Base-by-base conservation (phyloP, 2,888 invertebrate genomes). In the Drosophila affinis region DNA sequence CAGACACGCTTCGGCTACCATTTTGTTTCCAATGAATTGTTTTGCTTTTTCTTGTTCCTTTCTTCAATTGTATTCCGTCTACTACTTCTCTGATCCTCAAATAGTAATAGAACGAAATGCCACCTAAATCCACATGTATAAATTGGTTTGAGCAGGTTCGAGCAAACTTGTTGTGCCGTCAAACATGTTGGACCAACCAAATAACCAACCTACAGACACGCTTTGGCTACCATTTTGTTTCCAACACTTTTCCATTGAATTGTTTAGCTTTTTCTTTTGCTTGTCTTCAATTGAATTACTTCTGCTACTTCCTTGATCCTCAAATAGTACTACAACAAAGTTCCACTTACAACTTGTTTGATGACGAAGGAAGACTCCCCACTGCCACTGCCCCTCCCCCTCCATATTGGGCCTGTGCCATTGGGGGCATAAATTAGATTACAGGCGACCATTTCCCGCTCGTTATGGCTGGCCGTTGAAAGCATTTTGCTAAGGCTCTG, bases 371-470 rank as follows among this genome's bases (percentile, higher is more conserved):
- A 9, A 34, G 21, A 21, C 21, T 3, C 21, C 39, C 68, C 48
- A 56, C 54, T 48, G 7, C 47, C 24, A 9, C 46, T 27, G 3
- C 9, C 52, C 27, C 3, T 21, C 21, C 21, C 21, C 21, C 21
- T 21, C 4, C n/a, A 39, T 29, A 39, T n/a, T 21, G 14, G 10
- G n/a, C 9, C 1, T 68, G 39, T 45, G 65, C 69, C 65, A 67
- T 67, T 67, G 32, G 56, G 58, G 69, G 75, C 81, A 87, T 89
- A 89, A 88, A 89, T 89, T 82, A 89, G 89, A 76, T 81, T 81
- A 72, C 81, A 85, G 76, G 75, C 73, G 83, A 58, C 56, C 60
- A 51, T 57, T 56, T 59, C 54, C 61, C 32, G 57, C 56, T 68
- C 27, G 57, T 77, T 67, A 67, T 67, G 67, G 65, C 51, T 21